A percentile compares a stretch with the other conserved stretches of the same genome.
Conservation (phyloP, 2,797 vertebrate genomes). For the Argyrosomus regius region DNA sequence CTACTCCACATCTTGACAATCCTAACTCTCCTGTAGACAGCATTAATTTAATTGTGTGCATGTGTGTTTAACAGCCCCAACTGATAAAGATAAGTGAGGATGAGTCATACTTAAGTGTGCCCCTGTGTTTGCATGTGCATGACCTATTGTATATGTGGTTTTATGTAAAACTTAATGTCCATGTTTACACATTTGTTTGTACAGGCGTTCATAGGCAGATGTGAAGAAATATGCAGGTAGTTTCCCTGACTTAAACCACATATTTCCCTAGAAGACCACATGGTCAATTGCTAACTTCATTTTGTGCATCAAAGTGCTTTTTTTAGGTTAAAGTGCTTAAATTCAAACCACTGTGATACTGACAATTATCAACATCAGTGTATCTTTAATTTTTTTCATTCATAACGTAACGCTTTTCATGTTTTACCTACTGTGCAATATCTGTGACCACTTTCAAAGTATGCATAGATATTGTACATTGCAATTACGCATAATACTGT, state of each 20-base stretch:
- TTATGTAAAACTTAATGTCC: constrained; percentile 24
- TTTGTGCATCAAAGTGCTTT: constrained; percentile 39
- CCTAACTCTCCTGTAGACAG: constrained; percentile 6
- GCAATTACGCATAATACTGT: background rate
- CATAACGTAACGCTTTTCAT: background rate
- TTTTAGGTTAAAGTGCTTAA: constrained; percentile 33
- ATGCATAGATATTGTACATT: background rate
- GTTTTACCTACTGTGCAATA: background rate
- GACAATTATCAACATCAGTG: constrained; percentile 4
- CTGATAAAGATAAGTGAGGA: constrained; percentile 17
- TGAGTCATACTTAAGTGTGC: background rate
- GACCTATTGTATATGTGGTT: constrained; percentile 9
- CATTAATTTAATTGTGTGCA: background rate
- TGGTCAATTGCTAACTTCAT: constrained; percentile 67
- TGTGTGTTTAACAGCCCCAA: background rate
- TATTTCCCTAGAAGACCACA: constrained; percentile 62
- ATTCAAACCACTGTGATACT: constrained; percentile 17
- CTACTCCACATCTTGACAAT: constrained; percentile 6
- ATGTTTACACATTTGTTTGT: constrained; percentile 54
- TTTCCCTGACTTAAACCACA: constrained; percentile 72
- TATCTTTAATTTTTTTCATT: background rate
- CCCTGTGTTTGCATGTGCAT: background rate
- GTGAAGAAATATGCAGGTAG: constrained; percentile 13
- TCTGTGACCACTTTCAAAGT: background rate
- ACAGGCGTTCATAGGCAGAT: constrained; percentile 30